Percentiles rank a stretch among this genome's conserved stretches.
phyloP scores from a whole-genome alignment of 2,113 vertebrate genomes.

The Scalopus aquaticus region DNA sequence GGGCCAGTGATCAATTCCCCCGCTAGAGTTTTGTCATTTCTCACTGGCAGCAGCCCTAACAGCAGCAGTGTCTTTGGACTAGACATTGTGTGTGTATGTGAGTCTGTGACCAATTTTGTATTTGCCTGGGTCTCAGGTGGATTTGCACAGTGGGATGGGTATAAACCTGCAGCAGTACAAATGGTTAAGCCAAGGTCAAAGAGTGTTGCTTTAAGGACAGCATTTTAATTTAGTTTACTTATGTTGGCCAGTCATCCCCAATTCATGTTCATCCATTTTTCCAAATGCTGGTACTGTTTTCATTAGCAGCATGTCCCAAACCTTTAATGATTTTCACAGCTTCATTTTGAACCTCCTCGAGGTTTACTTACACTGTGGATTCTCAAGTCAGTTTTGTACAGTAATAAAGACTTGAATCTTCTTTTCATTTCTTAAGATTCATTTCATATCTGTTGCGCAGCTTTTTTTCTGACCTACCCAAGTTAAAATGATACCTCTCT shows the following conservation, averaged over 20 bases:
- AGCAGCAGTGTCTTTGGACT: not conserved
- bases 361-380: not conserved
- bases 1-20: not conserved
- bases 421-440: not conserved
- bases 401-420: not conserved
- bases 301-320: not conserved
- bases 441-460: not conserved
- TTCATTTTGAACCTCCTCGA: not conserved
- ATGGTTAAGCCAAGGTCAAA: constrained; percentile 13
- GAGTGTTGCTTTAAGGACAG: not conserved
- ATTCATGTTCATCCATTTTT: not conserved
- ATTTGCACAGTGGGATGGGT: not conserved
- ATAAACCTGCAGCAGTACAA: not conserved
- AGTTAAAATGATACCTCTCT: not conserved
- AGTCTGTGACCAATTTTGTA: not conserved
- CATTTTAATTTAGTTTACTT: constrained; percentile 42
- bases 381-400: not conserved
- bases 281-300: not conserved
- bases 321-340: not conserved
- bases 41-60: not conserved
- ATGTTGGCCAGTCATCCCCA: not conserved
- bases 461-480: not conserved
- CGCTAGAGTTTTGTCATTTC: not conserved
- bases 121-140: not conserved
- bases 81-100: not conserved